A percentile compares a stretch with the other conserved stretches of the same genome.
These are phyloP conservation scores for Lepus timidus DNA, from an alignment of 2,113 vertebrate species.

Conservation along the genomic window DNA sequence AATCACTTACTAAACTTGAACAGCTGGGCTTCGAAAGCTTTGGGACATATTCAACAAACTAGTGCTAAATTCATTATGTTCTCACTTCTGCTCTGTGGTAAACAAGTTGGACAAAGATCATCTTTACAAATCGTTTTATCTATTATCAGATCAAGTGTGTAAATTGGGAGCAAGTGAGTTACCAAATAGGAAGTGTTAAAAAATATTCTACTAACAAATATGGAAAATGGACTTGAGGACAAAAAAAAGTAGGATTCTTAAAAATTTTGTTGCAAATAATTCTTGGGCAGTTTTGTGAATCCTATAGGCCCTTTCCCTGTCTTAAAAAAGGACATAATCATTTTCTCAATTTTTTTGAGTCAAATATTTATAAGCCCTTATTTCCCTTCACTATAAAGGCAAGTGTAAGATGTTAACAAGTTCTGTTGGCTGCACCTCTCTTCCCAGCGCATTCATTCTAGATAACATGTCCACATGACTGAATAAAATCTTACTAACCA, in stretches of 20 bases:
- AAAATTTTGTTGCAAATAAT: neutral
- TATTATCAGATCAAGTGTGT: slow-evolving; percentile 47
- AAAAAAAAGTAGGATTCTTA: neutral
- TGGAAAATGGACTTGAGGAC: neutral
- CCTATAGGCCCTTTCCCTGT: neutral
- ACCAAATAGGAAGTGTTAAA: neutral
- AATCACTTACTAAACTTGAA: slow-evolving; percentile 53
- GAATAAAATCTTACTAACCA: neutral
- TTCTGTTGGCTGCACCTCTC: neutral
- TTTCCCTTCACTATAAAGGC: neutral
- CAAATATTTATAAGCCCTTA: neutral
- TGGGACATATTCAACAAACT: slow-evolving; percentile 52
- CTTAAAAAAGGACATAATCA: neutral
- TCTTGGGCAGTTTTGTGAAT: neutral
- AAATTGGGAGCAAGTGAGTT: slow-evolving; percentile 36
- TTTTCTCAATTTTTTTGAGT: neutral
- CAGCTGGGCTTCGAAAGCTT: slow-evolving; percentile 63
- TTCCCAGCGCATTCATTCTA: neutral
- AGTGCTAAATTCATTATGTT: slow-evolving; percentile 51
- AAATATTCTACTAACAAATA: slow-evolving; percentile 15
- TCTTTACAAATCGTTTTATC: slow-evolving; percentile 53
- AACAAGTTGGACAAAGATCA: slow-evolving; percentile 63
- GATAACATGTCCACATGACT: neutral
- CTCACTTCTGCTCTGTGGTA: slow-evolving; percentile 57
- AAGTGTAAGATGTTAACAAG: neutral